phyloP scores from a whole-genome alignment of 2,797 vertebrate genomes.

The Paedocypris micromegethes region DNA sequence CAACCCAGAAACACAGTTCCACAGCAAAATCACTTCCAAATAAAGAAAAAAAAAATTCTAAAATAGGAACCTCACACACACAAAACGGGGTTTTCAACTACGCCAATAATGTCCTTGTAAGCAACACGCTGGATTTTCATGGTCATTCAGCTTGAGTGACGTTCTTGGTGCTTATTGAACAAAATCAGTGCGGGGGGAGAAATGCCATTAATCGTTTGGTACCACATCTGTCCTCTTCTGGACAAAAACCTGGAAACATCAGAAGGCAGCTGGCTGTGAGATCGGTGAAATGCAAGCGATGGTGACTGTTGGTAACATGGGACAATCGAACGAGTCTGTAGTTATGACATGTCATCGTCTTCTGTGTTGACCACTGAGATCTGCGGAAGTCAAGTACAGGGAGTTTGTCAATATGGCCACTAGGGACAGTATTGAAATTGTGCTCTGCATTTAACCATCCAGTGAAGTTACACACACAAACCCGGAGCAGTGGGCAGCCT shows the following conservation, averaged over 20 bases:
- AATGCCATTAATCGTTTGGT: slow-evolving; percentile 58
- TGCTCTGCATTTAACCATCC: no score
- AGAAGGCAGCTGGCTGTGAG: slow-evolving; percentile 75
- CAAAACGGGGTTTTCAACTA: slow-evolving; percentile 10
- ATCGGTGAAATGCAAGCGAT: slow-evolving; percentile 64
- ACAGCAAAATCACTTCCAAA: slow-evolving; percentile 64
- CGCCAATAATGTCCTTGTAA: slow-evolving; percentile 5
- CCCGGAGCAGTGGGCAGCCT: not conserved
- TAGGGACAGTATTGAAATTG: no score
- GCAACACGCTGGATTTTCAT: slow-evolving; percentile 14
- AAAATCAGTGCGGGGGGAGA: slow-evolving; percentile 25
- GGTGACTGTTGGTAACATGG: slow-evolving; percentile 57
- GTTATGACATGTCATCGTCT: slow-evolving; percentile 84
- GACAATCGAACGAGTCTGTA: slow-evolving; percentile 49
- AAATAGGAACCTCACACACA: slow-evolving; percentile 47
- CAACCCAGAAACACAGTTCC: slow-evolving; percentile 57
- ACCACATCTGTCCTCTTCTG: slow-evolving; percentile 58
- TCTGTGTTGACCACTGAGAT: slow-evolving; percentile 98
- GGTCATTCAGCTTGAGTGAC: not conserved
- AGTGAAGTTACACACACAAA: not conserved
- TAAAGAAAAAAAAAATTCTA: slow-evolving; percentile 50
- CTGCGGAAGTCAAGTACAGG: slow-evolving; percentile 58
- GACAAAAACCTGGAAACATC: slow-evolving; percentile 70
- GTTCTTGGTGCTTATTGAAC: slow-evolving; percentile 42
- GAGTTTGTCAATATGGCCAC: no score